Base-by-base conservation (phyloP, 2,797 vertebrate species). In the Sebastes aleutianus region DNA sequence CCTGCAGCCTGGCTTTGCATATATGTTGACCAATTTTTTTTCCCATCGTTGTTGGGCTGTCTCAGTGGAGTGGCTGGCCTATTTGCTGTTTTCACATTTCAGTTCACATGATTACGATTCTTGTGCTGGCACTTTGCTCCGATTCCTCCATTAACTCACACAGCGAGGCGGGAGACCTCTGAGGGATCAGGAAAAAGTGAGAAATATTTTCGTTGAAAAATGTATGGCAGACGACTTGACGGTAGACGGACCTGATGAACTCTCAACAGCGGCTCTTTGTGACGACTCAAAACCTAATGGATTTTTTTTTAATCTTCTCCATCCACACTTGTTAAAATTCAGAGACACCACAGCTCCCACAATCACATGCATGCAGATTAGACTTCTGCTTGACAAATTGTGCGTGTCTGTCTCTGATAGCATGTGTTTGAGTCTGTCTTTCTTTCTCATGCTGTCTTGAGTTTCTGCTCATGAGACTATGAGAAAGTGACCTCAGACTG, bases 261-360 rank as follows among this genome's bases (percentile, higher is more conserved):
- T 69, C 74, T 81, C 32, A 82, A 73, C 75, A 39, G 32, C 77
- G 69, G 11, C 83, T 83, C 64, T 83, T 76, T 70, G 64, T 85
- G 34, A 78, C 89, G 73, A 87, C 87, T 85, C 80, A 83, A 89
- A 86, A 79, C 5, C 5, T 75, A 80, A 91, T 84, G 56, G 79
- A 78, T 90, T 87, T 88, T 89, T 36, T 87, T 90, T 78, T 14
- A 39, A 77, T 87, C 79, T 71, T 26, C 43, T 76, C 34, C 53
- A 54, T 74, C 50, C 80, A 71, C 26, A 43, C 62, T n/a, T 54
- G 53, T 56, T 78, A 27, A 76, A 84, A 54, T 50, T 74, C 64
- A 22, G 68, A 16, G n/a, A 64, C 50, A 26, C 63, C 32, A 5
- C 78, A 57, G 22, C 61, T 26, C 39, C 14, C 50, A 76, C 65